Base-by-base conservation (phyloP, 2,888 invertebrate genomes). In the Ophraella communa region DNA sequence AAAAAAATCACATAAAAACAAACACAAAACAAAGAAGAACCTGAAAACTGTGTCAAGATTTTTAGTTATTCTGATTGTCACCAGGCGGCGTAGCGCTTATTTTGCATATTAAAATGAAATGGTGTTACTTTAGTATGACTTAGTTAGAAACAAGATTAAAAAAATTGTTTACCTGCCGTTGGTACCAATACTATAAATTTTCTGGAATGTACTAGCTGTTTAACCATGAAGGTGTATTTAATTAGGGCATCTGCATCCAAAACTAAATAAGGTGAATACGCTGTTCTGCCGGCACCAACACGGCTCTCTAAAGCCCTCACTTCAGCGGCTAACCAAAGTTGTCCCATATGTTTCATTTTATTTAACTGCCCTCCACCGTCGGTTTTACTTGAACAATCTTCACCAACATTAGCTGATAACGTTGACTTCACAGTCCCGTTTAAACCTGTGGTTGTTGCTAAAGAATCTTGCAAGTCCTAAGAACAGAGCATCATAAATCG, bases 151-250 rank as follows among this genome's bases (percentile, higher is more conserved):
- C 2, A 14, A n/a, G n/a, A 1, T 1, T n/a, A n/a, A 24, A 20
- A 24, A 27, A 11, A 24, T 14, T n/a, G 83, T 88, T 86, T 79
- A 95, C 96, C 96, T 77, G 92, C 88, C 76, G 91, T 88, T 3
- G 96, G 96, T 70, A 97, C 90, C 64, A 96, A 88, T 58, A 96
- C 87, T 74, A 96, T 91, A 78, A 96, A 95, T 78, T 92, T 91
- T 72, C 91, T 88, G 17, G 93, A 88, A 71, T 88, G 87, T n/a
- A 94, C 89, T 67, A 97, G 84, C 77, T 93, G 91, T 78, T 93
- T 94, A 62, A 96, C 88, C 69, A 91, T 86, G 24, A 89, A 87
- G 70, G 92, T 88, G 77, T 91, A 90, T 73, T 90, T 88, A 71
- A 91, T 89, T 45, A 96, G 85, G 7, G 91, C 91, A 67, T 91